Percentiles rank a stretch among this genome's conserved stretches.
These are phyloP conservation scores for Erebia palarica DNA, from an alignment of 2,888 invertebrate genomes.

Conservation along the genomic window DNA sequence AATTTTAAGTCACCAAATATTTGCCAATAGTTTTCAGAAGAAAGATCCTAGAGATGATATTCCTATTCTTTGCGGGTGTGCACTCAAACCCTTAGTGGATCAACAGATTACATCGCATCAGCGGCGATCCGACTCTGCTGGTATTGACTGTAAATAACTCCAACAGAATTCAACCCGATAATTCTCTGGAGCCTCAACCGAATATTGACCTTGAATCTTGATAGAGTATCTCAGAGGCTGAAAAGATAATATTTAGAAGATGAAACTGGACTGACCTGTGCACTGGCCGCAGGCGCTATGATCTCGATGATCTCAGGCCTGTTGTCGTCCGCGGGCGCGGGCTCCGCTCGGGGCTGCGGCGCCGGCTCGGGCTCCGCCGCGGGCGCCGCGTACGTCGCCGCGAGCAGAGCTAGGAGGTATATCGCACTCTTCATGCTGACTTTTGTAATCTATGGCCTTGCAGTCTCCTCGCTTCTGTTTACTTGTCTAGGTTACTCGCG, in stretches of 20 bases:
- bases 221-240: no score
- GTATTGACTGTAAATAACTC: no score
- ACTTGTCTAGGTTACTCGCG: conserved; percentile 6
- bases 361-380: conserved; percentile 52
- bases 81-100: no score
- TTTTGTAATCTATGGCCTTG: neutral
- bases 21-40: neutral
- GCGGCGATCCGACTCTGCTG: no score
- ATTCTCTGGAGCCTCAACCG: no score
- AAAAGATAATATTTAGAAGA: no score
- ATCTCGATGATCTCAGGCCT: conserved; percentile 77
- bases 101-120: no score
- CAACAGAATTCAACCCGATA: no score
- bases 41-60: neutral
- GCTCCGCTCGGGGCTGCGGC: conserved; percentile 54
- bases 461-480: neutral
- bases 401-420: conserved; percentile 52
- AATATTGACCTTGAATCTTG: no score
- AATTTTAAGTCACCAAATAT: neutral
- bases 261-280: conserved; percentile 59
- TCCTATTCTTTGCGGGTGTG: no score
- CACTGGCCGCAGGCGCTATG: conserved; percentile 76
- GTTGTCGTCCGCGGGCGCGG: conserved; percentile 58
- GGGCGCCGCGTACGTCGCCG: conserved; percentile 49
- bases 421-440: conserved; percentile 55